Conservation (phyloP, 64 coral and sea anemone genomes). For the Orbicella faveolata region DNA sequence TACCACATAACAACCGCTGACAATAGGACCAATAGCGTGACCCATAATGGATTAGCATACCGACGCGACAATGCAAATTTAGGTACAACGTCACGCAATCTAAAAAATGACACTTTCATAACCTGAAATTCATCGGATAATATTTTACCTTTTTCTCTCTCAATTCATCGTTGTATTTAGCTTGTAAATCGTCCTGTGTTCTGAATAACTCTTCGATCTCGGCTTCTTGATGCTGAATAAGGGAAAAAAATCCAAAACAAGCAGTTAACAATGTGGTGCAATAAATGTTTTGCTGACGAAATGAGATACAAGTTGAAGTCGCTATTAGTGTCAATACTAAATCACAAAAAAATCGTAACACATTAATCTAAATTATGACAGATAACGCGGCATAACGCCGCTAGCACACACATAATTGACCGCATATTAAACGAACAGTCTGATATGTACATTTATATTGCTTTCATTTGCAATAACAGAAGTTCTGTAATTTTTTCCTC, state of each 20-base stretch:
- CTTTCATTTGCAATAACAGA: no score
- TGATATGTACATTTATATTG: no score
- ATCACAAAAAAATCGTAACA: no score
- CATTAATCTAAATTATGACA: no score
- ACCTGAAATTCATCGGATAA: neutral
- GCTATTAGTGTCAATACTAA: no score
- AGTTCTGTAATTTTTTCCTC: no score
- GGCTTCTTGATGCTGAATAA: slow-evolving; percentile 77
- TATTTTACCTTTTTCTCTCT: slow-evolving; percentile 81
- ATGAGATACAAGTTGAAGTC: neutral
- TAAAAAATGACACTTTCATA: neutral
- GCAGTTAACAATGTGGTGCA: neutral
- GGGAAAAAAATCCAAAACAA: neutral
- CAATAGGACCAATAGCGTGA: no score
- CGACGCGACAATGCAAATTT: neutral
- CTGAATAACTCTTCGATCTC: slow-evolving; percentile 98
- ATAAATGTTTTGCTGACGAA: neutral
- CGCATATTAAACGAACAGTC: no score
- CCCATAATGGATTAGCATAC: neutral
- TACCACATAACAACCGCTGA: no score
- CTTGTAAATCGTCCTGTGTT: slow-evolving; percentile 92
- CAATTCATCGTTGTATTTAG: slow-evolving; percentile 94
- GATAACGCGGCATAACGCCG: no score
- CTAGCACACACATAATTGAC: no score
- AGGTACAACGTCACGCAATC: neutral